Evolutionary conservation across 2,113 vertebrate genomes (phyloP), one percentile per base, ranked within the genome.

Genomic region (Okapia johnstoni): DNA sequence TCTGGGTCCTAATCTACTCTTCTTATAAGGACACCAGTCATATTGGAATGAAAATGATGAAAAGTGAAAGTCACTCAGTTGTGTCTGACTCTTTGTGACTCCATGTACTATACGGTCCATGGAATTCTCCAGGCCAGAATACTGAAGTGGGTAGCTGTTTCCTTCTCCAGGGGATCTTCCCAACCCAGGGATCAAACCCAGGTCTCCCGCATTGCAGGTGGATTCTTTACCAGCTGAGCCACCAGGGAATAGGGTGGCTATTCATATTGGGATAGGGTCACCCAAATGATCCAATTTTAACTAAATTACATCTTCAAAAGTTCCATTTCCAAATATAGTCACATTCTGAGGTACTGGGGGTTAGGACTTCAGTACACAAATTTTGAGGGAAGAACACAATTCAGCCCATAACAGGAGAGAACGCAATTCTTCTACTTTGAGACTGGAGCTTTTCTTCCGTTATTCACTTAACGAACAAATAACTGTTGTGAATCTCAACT

Each of bases 381-480:
- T 54, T 93, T 91, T 13, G 28, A 63, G 30, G 40, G 30, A 25
- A 11, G 5, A 30, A 6, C 21, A 86, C 12, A 86, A 61, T 86
- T 77, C n/a, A 96, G 43, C 30, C 14, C 43, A 13, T 28, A 85
- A 70, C 12, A 93, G 77, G 50, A 86, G 36, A 87, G 33, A 79
- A 89, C 4, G 50, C 50, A 23, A 50, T 54, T 89, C 28, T 94
- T 97, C 63, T 66, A 50, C 21, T 97, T 96, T 66, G 43, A 40
- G 66, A 85, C 79, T 84, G 4, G 58, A 73, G 23, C 15, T 91
- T 93, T 70, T 90, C n/a, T 87, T 96, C 81, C 73, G 7, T 63
- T 94, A 63, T 80, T 96, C 61, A 91, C 14, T n/a, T 40, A 91
- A 55, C 73, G 40, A 94, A 93, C 7, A 92, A 66, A 83, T 58